phyloP scores from a whole-genome alignment of 2,888 invertebrate genomes.

The Papilio gigon region DNA sequence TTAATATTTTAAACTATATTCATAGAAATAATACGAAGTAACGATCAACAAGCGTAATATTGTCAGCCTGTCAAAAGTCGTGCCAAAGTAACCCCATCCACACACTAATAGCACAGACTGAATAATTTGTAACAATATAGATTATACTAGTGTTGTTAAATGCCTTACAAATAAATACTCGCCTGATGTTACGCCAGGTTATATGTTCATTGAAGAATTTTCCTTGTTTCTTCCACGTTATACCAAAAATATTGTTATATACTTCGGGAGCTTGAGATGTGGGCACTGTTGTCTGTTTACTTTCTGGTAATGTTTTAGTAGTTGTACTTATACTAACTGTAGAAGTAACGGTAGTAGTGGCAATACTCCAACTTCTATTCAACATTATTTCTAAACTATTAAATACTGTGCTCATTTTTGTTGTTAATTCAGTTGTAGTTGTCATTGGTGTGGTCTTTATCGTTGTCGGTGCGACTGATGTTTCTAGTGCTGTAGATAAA shows the following conservation, averaged over 20 bases:
- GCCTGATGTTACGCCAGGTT: constrained; percentile 75
- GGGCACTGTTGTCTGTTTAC: constrained; percentile 58
- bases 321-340: constrained; percentile 76
- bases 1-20: too few relatives aligned
- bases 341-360: constrained; percentile 73
- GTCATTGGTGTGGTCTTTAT: constrained; percentile 61
- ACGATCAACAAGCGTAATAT: too few relatives aligned
- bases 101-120: too few relatives aligned
- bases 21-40: too few relatives aligned
- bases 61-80: too few relatives aligned
- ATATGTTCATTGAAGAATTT: constrained; percentile 71
- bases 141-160: neutral
- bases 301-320: constrained; percentile 58
- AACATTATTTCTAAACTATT: constrained; percentile 79
- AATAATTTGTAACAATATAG: too few relatives aligned
- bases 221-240: constrained; percentile 78
- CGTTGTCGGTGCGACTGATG: constrained; percentile 56
- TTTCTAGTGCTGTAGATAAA: constrained; percentile 60
- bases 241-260: constrained; percentile 75
- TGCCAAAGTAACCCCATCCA: too few relatives aligned
- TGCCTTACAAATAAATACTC: constrained; percentile 14
- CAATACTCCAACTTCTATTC: constrained; percentile 80
- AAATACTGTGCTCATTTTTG: constrained; percentile 74
- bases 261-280: constrained; percentile 60
- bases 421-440: constrained; percentile 72